These are phyloP conservation scores for Caenorhabditis wallacei DNA, from an alignment of 2,888 invertebrate genomes.

Conservation along the genomic window DNA sequence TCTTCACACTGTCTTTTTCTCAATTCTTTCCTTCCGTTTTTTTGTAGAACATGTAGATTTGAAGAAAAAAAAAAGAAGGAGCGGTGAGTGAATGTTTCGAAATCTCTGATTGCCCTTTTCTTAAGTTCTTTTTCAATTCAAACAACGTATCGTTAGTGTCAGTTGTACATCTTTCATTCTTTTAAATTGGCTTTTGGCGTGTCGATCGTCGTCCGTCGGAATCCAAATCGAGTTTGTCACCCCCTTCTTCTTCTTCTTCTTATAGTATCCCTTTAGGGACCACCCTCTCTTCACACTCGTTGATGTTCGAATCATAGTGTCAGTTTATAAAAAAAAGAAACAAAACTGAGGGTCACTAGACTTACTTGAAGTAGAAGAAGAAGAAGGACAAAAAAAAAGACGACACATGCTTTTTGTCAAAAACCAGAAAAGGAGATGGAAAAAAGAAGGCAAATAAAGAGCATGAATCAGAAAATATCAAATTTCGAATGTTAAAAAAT, in stretches of 20 bases:
- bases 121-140: constrained; percentile 29
- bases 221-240: constrained; percentile 49
- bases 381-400: too few relatives aligned
- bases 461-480: constrained; percentile 60
- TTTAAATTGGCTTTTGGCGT: constrained; percentile 58
- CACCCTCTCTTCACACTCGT: constrained; percentile 13
- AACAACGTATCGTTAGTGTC: constrained; percentile 54
- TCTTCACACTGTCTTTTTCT: constrained; percentile 5
- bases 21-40: not conserved
- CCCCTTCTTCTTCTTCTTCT: not conserved
- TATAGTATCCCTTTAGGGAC: constrained; percentile 12
- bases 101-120: constrained; percentile 42
- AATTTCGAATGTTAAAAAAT: constrained; percentile 25
- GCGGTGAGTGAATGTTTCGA: constrained; percentile 50
- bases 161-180: constrained; percentile 40
- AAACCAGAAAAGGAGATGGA: constrained; percentile 15
- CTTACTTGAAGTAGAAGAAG: not conserved
- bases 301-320: constrained; percentile 55
- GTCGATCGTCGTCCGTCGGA: constrained; percentile 21
- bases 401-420: constrained; percentile 39
- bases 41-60: constrained; percentile 10
- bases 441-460: constrained; percentile 58
- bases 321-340: constrained; percentile 35
- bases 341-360: constrained; percentile 9
- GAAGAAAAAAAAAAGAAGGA: not conserved